phyloP scores from a whole-genome alignment of 2,797 vertebrate species.

The Pantherophis vulpinus region DNA sequence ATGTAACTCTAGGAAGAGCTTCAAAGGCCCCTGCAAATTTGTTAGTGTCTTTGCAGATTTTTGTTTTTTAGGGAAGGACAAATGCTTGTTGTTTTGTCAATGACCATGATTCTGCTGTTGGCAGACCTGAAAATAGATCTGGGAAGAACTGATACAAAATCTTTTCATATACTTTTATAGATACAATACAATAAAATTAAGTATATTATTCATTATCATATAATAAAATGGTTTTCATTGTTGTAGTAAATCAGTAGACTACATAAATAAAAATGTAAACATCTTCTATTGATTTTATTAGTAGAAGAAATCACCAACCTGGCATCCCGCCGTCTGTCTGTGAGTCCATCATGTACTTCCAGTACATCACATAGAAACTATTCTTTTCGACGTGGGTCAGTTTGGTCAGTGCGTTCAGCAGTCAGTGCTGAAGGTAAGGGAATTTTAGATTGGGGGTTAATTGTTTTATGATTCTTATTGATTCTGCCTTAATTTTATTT shows the following conservation, averaged over 20 bases:
- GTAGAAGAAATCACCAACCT: conserved; percentile 99
- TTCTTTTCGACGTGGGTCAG: conserved; percentile 92
- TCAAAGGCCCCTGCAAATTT: neutral
- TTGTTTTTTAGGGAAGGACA: neutral
- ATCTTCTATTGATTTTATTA: conserved; percentile 73
- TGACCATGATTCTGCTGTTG: neutral
- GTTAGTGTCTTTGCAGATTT: neutral
- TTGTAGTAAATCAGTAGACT: neutral
- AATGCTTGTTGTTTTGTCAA: neutral
- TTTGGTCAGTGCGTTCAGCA: conserved; percentile 93
- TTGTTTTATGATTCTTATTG: neutral
- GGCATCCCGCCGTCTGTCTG: conserved; percentile 93
- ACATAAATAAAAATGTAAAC: conserved; percentile 59
- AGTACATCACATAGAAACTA: conserved; percentile 98
- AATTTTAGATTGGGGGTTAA: neutral
- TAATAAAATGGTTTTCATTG: neutral
- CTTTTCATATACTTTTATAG: neutral
- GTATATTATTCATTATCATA: neutral
- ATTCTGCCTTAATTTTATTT: neutral
- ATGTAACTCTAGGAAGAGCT: neutral
- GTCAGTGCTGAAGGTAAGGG: conserved; percentile 91
- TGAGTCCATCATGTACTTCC: conserved; percentile 96
- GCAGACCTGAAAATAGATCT: neutral
- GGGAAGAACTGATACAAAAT: neutral
- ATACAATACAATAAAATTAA: neutral